Percentiles rank a stretch among this genome's conserved stretches.
Evolutionary conservation across 2,113 vertebrate species (phyloP).

Genomic region (Dryoscopus gambensis): DNA sequence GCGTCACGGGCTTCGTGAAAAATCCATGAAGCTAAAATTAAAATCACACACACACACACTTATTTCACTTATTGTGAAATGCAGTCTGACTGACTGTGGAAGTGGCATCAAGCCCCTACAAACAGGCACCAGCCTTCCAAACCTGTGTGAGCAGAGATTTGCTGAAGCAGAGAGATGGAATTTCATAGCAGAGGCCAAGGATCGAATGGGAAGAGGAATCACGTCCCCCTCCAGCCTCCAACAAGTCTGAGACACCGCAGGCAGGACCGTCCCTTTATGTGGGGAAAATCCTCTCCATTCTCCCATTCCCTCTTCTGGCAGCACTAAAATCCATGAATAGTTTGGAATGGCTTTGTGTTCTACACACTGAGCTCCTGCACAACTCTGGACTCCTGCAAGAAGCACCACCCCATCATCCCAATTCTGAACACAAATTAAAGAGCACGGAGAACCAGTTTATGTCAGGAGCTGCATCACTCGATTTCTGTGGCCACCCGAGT

Average conservation of each 20-base stretch:
- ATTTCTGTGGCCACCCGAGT: neutral
- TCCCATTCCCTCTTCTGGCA: neutral
- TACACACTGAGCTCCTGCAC: neutral
- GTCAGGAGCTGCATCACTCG: neutral
- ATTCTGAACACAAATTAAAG: neutral
- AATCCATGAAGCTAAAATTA: neutral
- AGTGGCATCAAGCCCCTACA: neutral
- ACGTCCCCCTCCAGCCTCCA: neutral
- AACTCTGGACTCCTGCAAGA: neutral
- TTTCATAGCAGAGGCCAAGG: neutral
- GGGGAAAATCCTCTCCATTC: neutral
- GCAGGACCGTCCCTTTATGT: neutral
- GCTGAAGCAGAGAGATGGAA: neutral
- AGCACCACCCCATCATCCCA: neutral
- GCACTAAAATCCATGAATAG: neutral
- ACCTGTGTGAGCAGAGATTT: neutral
- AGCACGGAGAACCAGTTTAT: neutral
- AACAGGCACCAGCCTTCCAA: neutral
- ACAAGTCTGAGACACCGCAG: neutral
- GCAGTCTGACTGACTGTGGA: neutral
- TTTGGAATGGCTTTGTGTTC: neutral
- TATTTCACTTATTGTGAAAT: neutral
- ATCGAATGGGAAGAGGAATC: neutral
- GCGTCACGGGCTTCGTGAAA: neutral
- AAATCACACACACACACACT: neutral